These are phyloP conservation scores for Orgyia antiqua DNA, from an alignment of 2,888 invertebrate species.

Conservation along the genomic window DNA sequence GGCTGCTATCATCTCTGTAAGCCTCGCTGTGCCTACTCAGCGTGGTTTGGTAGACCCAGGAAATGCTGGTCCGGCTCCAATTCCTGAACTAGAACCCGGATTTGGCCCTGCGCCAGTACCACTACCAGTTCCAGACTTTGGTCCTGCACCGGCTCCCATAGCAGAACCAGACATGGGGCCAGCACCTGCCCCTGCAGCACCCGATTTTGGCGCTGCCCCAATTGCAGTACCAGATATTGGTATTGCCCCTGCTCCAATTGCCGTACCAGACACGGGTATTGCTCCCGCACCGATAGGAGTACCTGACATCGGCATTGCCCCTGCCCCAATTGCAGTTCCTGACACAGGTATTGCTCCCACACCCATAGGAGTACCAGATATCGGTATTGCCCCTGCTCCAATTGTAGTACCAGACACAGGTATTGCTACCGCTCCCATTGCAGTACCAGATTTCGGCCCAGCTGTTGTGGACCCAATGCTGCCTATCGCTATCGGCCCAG, in stretches of 20 bases:
- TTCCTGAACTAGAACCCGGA: not conserved
- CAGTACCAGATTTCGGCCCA: not conserved
- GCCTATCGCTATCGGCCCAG: constrained; percentile 6
- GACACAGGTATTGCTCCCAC: too few relatives aligned
- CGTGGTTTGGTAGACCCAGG: constrained; percentile 7
- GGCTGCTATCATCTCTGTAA: constrained; percentile 18
- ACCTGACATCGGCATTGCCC: too few relatives aligned
- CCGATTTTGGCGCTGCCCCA: constrained; percentile 4
- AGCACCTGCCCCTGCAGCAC: not conserved
- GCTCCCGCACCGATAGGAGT: not conserved
- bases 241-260: constrained; percentile 1
- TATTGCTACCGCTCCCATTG: constrained; percentile 4
- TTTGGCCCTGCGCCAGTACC: not conserved
- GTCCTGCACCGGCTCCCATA: constrained; percentile 3
- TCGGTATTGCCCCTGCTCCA: not conserved
- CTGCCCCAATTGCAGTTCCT: constrained; percentile 3
- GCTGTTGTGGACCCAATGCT: constrained; percentile 5
- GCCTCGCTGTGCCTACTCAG: constrained; percentile 13
- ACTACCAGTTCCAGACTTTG: not conserved
- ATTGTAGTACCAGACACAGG: not conserved
- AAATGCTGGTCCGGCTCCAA: constrained; percentile 2
- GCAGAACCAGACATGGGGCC: not conserved
- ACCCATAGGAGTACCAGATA: not conserved
- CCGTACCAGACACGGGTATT: not conserved
- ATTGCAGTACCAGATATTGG: not conserved